These are phyloP conservation scores for Tachystola acroxantha DNA, from an alignment of 2,888 invertebrate species.

Conservation along the genomic window DNA sequence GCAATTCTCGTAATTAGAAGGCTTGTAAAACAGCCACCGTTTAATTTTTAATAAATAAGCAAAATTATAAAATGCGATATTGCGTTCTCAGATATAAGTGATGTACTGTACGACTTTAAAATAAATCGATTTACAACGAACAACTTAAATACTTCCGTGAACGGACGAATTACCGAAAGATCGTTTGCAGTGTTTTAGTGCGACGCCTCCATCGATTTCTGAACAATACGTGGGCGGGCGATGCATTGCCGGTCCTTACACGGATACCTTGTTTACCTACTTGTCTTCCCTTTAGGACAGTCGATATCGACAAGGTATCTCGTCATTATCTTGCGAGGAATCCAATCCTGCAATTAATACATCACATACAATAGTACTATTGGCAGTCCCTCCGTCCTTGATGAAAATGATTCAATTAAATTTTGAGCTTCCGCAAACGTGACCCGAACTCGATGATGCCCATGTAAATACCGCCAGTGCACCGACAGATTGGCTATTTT, in stretches of 20 bases:
- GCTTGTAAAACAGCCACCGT: neutral
- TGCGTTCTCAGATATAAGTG: constrained; percentile 4
- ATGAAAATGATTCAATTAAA: constrained; percentile 46
- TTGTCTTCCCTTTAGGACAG: constrained; percentile 65
- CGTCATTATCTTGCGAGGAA: constrained; percentile 49
- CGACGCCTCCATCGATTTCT: constrained; percentile 58
- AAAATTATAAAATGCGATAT: neutral
- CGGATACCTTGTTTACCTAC: constrained; percentile 66
- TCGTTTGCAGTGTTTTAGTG: constrained; percentile 59
- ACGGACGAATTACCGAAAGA: constrained; percentile 58
- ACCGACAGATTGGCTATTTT: constrained; percentile 27
- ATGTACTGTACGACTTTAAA: constrained; percentile 21
- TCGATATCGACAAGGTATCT: constrained; percentile 55
- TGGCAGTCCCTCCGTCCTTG: constrained; percentile 39
- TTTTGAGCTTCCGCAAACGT: constrained; percentile 56
- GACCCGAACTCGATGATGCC: constrained; percentile 36
- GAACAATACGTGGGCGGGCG: constrained; percentile 64
- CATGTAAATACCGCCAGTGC: constrained; percentile 37
- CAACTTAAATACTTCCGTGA: constrained; percentile 62
- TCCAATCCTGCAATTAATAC: constrained; percentile 44
- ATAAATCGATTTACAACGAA: constrained; percentile 40
- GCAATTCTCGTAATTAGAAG: neutral
- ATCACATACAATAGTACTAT: constrained; percentile 21
- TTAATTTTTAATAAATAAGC: neutral
- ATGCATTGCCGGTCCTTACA: constrained; percentile 66